Percentiles rank a stretch among this genome's conserved stretches.
phyloP scores from a whole-genome alignment of 1,140 invertebrate genomes.

The Drosophila mayri region DNA sequence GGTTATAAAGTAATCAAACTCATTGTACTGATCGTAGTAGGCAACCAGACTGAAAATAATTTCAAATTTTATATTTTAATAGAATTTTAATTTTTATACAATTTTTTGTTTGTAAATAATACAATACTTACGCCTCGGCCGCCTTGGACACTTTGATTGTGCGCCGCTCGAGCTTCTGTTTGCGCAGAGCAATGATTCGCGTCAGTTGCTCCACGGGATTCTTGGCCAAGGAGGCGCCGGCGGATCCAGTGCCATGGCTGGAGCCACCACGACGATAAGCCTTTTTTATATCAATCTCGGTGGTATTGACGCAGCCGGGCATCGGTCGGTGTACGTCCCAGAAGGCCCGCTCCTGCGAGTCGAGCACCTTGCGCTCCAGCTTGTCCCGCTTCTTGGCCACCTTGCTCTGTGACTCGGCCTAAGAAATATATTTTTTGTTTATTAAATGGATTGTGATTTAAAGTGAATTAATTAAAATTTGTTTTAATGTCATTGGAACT shows the following conservation, averaged over 20 bases:
- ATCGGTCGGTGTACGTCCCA: slow-evolving; percentile 99
- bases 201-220: slow-evolving; percentile 84
- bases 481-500: background rate
- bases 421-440: slow-evolving; percentile 4
- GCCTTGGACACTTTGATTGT: slow-evolving; percentile 99
- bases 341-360: slow-evolving; percentile 99
- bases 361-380: slow-evolving; percentile 98
- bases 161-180: slow-evolving; percentile 86
- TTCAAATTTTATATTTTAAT: too few relatives aligned
- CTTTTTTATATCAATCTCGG: slow-evolving; percentile 99
- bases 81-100: too few relatives aligned
- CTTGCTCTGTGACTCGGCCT: slow-evolving; percentile 90
- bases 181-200: slow-evolving; percentile 79
- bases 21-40: slow-evolving; percentile 98
- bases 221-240: slow-evolving; percentile 80
- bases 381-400: slow-evolving; percentile 99
- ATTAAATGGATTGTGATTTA: background rate
- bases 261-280: slow-evolving; percentile 89
- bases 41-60: slow-evolving; percentile 90
- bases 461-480: background rate
- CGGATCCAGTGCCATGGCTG: slow-evolving; percentile 81
- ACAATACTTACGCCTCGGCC: slow-evolving; percentile 94
- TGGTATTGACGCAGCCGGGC: slow-evolving; percentile 99
- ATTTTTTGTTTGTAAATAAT: background rate
- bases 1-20: slow-evolving; percentile 97